Conservation (phyloP, 2,888 invertebrate species). For the Hofmannophila pseudospretella region DNA sequence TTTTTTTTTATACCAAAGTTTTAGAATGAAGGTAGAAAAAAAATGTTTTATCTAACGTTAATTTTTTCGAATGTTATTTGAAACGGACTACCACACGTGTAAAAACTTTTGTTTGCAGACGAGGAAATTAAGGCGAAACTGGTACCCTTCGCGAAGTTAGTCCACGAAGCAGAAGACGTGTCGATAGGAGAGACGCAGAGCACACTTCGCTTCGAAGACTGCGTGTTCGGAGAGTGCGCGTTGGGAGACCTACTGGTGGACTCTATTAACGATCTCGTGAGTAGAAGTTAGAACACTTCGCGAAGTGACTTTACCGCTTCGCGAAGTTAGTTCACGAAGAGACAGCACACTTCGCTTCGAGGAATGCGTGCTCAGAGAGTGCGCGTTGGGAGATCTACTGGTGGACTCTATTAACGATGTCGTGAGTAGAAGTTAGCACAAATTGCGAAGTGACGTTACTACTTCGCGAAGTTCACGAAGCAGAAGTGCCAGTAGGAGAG, state of each 20-base stretch:
- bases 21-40: too few relatives aligned
- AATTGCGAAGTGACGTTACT: too few relatives aligned
- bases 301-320: too few relatives aligned
- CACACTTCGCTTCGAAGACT: constrained; percentile 71
- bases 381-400: constrained; percentile 83
- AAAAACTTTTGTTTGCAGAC: constrained; percentile 72
- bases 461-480: constrained; percentile 80
- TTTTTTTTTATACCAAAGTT: too few relatives aligned
- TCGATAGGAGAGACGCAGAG: constrained; percentile 76
- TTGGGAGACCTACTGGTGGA: constrained; percentile 84
- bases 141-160: constrained; percentile 77
- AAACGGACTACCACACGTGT: too few relatives aligned
- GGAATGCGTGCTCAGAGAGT: constrained; percentile 80
- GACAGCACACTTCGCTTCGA: constrained; percentile 68
- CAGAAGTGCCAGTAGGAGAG: constrained; percentile 76
- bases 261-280: constrained; percentile 79
- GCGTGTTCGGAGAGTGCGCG: constrained; percentile 81
- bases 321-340: constrained; percentile 75
- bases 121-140: constrained; percentile 74
- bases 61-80: too few relatives aligned
- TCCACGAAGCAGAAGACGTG: constrained; percentile 76
- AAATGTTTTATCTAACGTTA: too few relatives aligned
- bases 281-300: too few relatives aligned
- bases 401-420: constrained; percentile 81
- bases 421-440: constrained; percentile 74